Base-by-base conservation (phyloP, 2,797 vertebrate genomes). In the Tokudaia tokunoshimensis region DNA sequence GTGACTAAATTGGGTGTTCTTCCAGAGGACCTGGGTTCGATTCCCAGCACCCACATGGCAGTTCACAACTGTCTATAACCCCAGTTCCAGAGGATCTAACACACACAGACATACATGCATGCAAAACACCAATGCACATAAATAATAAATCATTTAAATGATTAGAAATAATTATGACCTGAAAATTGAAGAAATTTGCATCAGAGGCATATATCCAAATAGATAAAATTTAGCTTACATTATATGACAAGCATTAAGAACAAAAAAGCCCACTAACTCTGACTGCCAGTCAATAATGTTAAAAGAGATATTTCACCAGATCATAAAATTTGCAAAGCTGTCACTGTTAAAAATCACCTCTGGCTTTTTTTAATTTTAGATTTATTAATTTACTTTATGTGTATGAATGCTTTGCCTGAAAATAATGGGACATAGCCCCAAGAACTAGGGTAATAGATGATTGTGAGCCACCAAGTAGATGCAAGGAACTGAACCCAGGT, bases 111-210 rank as follows among this genome's bases (percentile, higher is more conserved):
- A 74, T 37, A 41, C 9, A 41, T 44, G 41, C 41, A 76, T 44
- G 22, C 22, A 44, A 76, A 76, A 76, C 74, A 76, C 41, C 74
- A 47, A 15, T 47, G 24, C 6, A 76, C 41, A 76, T 47, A 47
- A 76, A 76, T 44, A 75, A 75, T 44, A 44, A 89, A 75, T 47
- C 6, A 0, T 3, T 75, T 76, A 61, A 11, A 92, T 70, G n/a
- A 82, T 93, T 89, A 91, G 52, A 96, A 6, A 92, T 85, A 91
- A 89, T 74, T 75, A 85, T 37, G 50, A 31, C 31, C 47, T 88
- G 59, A 20, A 94, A 31, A 93, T 80, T 29, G 76, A 93, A 85
- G n/a, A 80, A 75, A 6, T 24, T 70, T 47, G 20, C 70, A 86
- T 17, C 19, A 96, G 76, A 92, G 37, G 57, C 31, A 70, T 34